A percentile compares a stretch with the other conserved stretches of the same genome.
phyloP scores from a whole-genome alignment of 2,888 invertebrate species.

The Drosophila crucigera region DNA sequence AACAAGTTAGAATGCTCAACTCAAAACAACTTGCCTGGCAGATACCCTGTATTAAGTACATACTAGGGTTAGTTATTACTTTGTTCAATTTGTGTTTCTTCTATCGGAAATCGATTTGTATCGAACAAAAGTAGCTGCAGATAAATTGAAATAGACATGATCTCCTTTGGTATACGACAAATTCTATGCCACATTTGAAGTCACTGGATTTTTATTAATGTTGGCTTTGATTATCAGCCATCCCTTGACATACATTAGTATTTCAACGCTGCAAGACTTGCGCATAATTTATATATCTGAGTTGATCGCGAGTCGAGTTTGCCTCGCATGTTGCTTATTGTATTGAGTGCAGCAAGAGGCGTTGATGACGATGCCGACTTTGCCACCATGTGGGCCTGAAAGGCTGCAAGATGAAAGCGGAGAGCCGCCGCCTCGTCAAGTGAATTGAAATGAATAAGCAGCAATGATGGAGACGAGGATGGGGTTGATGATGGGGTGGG shows the following conservation, averaged over 20 bases:
- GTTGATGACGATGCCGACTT: slow-evolving; percentile 34
- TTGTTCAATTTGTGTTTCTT: background rate
- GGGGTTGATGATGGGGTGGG: slow-evolving; percentile 4
- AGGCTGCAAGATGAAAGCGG: slow-evolving; percentile 66
- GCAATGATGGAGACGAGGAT: slow-evolving; percentile 35
- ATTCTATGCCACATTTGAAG: background rate
- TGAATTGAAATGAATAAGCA: slow-evolving; percentile 70
- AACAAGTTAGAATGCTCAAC: background rate
- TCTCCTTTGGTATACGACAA: background rate
- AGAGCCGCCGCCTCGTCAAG: slow-evolving; percentile 54
- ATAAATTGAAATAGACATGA: background rate
- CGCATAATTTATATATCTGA: slow-evolving; percentile 13
- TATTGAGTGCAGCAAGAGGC: slow-evolving; percentile 34
- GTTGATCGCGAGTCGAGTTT: slow-evolving; percentile 21
- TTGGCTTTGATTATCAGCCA: slow-evolving; percentile 16
- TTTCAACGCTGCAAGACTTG: slow-evolving; percentile 20
- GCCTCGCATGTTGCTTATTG: slow-evolving; percentile 37
- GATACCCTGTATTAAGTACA: background rate
- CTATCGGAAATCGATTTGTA: background rate
- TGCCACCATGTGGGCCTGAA: slow-evolving; percentile 59
- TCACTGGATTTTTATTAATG: background rate
- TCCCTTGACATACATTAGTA: slow-evolving; percentile 21
- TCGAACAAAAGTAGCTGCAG: background rate
- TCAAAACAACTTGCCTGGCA: background rate
- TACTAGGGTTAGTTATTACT: background rate